A percentile compares a stretch with the other conserved stretches of the same genome.
These are phyloP conservation scores for Drosophila virilis DNA, from an alignment of 1,140 invertebrate species.

Conservation along the genomic window DNA sequence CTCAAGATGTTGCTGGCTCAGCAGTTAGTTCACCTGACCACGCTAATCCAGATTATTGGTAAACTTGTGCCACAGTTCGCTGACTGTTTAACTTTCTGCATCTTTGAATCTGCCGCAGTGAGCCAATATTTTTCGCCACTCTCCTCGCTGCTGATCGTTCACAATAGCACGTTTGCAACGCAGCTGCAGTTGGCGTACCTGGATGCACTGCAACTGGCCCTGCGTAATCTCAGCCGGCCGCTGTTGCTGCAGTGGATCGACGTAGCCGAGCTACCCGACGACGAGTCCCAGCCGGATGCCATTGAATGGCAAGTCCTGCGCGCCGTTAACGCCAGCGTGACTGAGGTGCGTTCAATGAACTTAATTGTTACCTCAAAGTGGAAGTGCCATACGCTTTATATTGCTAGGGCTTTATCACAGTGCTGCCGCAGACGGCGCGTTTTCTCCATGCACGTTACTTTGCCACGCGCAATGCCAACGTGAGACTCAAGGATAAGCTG, in stretches of 20 bases:
- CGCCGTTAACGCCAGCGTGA: slow-evolving; percentile 51
- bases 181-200: slow-evolving; percentile 61
- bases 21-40: slow-evolving; percentile 42
- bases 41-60: slow-evolving; percentile 60
- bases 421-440: slow-evolving; percentile 55
- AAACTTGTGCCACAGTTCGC: slow-evolving; percentile 23
- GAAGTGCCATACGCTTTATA: neutral
- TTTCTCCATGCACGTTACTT: slow-evolving; percentile 75
- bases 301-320: slow-evolving; percentile 50
- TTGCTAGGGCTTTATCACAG: slow-evolving; percentile 70
- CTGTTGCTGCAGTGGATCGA: slow-evolving; percentile 71
- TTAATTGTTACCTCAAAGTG: neutral
- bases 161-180: slow-evolving; percentile 44
- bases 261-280: slow-evolving; percentile 46
- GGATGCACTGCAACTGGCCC: slow-evolving; percentile 41
- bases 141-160: slow-evolving; percentile 66
- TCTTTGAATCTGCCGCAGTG: slow-evolving; percentile 19
- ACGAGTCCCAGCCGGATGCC: neutral
- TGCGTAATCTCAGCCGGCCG: slow-evolving; percentile 44
- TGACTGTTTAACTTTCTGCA: neutral
- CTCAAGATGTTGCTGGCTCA: slow-evolving; percentile 54
- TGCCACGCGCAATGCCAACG: slow-evolving; percentile 73
- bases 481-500: slow-evolving; percentile 76
- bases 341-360: slow-evolving; percentile 39
- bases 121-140: slow-evolving; percentile 50